Base-by-base conservation (phyloP, 2,797 vertebrate genomes). In the Hippopotamyrus pictus region DNA sequence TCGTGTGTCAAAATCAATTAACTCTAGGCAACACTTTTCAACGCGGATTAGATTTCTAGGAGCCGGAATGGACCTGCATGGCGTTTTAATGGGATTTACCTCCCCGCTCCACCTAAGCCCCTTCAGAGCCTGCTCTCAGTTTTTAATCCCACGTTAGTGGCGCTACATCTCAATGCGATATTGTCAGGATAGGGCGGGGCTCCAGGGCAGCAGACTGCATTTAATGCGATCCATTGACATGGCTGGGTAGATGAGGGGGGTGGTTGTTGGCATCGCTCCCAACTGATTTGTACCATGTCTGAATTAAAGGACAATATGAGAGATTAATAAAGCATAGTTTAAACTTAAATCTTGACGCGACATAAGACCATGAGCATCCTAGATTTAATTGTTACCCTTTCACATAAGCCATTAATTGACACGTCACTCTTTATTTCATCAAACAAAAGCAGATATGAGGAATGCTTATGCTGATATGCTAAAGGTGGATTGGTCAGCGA, bases 401-500 rank as follows among this genome's bases (percentile, higher is more conserved):
- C 73, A 79, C 73, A 44, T 46, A 79, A 79, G 73, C 37, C 73
- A 41, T n/a, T 79, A 79, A 79, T 79, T 79, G 41, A 79, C 33
- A 79, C 37, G n/a, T 79, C 19, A 46, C n/a, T 79, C 17, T 9
- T 44, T 79, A 44, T 44, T 9, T 44, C 33, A 41, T 44, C 41
- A 41, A 41, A 25, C 48, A 50, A 76, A 76, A 88, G 44, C 22
- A 76, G 48, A 50, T 76, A 29, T 51, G 69, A 53, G 44, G 50
- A 54, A 76, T 51, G 44, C 48, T 82, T 87, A 22, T 48, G 11
- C 51, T 51, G 29, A 29, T 41, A 46, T 25, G 22, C 41, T 54
- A 85, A 88, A 88, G 51, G 94, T 95, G 95, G 95, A 82, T 90
- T 95, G 95, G 95, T 94, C 94, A 93, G 92, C 93, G 95, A 96